Evolutionary conservation across 2,797 vertebrate genomes (phyloP).

Genomic region (Gouania willdenowi): DNA sequence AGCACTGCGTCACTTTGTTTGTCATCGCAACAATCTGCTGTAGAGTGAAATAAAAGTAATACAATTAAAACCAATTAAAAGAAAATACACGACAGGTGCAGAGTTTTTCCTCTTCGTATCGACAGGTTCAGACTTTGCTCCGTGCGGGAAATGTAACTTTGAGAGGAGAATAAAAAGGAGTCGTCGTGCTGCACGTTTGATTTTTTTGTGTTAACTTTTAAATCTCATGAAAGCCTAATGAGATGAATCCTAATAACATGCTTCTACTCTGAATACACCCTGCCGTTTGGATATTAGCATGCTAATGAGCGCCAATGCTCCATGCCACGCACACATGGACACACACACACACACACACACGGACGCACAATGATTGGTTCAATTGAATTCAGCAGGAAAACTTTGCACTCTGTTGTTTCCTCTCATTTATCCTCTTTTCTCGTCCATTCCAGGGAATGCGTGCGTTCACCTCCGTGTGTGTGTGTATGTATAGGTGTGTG

Average conservation of each 20-base stretch:
- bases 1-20: no score
- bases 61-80: no score
- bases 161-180: conserved; percentile 26
- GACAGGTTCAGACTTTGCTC: no score
- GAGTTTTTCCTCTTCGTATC: no score
- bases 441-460: conserved; percentile 2
- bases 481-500: neutral
- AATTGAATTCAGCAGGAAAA: conserved; percentile 27
- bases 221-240: conserved; percentile 83
- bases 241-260: conserved; percentile 75
- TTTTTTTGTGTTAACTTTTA: conserved; percentile 71
- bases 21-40: no score
- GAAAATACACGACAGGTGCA: no score
- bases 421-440: conserved; percentile 14
- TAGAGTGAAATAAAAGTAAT: no score
- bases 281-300: conserved; percentile 79
- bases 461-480: neutral
- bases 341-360: conserved; percentile 36
- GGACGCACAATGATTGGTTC: conserved; percentile 19
- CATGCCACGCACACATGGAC: conserved; percentile 54
- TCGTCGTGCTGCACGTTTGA: conserved; percentile 40
- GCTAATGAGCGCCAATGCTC: conserved; percentile 74
- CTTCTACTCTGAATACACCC: conserved; percentile 66
- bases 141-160: conserved; percentile 37
- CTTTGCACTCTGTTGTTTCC: conserved; percentile 15